Conservation (phyloP, 2,113 vertebrate species). For the Perca fluviatilis region DNA sequence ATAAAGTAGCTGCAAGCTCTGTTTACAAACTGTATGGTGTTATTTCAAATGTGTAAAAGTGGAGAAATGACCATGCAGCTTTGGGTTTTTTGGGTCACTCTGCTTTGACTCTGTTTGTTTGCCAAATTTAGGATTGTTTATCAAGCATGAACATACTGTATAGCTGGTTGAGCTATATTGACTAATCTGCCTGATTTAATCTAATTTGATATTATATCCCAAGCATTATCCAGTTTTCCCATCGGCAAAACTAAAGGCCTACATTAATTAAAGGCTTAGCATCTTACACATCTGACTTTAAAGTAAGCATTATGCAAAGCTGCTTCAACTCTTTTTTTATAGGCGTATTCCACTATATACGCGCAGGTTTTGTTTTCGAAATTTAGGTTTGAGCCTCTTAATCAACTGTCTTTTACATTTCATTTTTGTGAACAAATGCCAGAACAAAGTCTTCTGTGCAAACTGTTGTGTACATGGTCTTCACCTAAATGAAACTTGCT, state of each 20-base stretch:
- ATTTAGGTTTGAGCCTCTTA: neutral
- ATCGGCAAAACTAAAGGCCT: constrained; percentile 25
- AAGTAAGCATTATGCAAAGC: neutral
- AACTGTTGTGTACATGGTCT: neutral
- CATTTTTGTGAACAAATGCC: constrained; percentile 2
- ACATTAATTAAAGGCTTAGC: constrained; percentile 40
- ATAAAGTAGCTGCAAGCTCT: constrained; percentile 62
- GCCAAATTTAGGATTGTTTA: constrained; percentile 6
- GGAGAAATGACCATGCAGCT: constrained; percentile 44
- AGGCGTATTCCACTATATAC: neutral
- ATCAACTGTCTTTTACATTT: constrained; percentile 19
- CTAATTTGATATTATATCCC: constrained; percentile 17
- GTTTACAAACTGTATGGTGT: constrained; percentile 52
- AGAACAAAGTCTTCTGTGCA: neutral
- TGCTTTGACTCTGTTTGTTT: neutral
- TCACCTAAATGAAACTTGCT: neutral
- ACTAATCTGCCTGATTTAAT: constrained; percentile 29
- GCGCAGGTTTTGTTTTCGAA: neutral
- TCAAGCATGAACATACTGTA: constrained; percentile 4
- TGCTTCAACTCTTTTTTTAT: neutral
- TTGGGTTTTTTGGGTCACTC: neutral
- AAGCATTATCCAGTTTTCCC: constrained; percentile 30
- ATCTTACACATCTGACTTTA: constrained; percentile 19
- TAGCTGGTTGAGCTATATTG: neutral
- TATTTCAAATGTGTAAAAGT: constrained; percentile 43